Percentiles rank a stretch among this genome's conserved stretches.
Conservation (phyloP, 30 jellyfish, hydroid and myxozoan species). For the Hydractinia symbiolongicarpus region DNA sequence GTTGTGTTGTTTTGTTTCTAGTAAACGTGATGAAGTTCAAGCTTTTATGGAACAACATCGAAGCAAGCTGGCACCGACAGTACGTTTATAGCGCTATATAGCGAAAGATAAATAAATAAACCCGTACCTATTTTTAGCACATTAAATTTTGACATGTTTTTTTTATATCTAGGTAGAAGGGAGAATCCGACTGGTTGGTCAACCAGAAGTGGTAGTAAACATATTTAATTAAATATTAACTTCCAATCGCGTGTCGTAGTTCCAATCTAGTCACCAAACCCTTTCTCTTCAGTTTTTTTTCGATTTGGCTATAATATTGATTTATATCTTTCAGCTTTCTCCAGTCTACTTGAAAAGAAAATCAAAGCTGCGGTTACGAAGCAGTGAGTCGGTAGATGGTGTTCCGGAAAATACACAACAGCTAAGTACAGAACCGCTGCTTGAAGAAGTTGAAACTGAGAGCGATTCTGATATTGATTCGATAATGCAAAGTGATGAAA, state of each 20-base stretch:
- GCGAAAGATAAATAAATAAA: too few relatives aligned
- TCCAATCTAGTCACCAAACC: too few relatives aligned
- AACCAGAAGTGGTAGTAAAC: conserved; percentile 24
- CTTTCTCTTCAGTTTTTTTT: too few relatives aligned
- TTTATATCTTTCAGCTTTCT: neutral
- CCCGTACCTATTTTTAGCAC: too few relatives aligned
- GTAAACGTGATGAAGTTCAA: conserved; percentile 48
- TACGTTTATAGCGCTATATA: neutral
- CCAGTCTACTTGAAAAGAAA: conserved; percentile 22
- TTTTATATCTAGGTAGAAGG: conserved; percentile 58
- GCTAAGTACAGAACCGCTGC: neutral
- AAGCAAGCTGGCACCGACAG: conserved; percentile 59
- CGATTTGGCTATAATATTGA: too few relatives aligned
- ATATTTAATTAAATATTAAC: neutral
- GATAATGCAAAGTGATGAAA: conserved; percentile 7
- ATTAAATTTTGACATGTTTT: neutral
- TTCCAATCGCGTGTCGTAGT: too few relatives aligned
- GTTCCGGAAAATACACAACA: conserved; percentile 2
- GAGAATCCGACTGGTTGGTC: conserved; percentile 45
- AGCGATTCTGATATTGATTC: conserved; percentile 22
- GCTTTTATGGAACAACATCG: conserved; percentile 62
- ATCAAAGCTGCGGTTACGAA: conserved; percentile 21
- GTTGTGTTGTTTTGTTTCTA: neutral
- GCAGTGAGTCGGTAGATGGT: neutral
- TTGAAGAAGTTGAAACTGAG: conserved; percentile 18